Base-by-base conservation (phyloP, 2,797 vertebrate species). In the Parambassis ranga region DNA sequence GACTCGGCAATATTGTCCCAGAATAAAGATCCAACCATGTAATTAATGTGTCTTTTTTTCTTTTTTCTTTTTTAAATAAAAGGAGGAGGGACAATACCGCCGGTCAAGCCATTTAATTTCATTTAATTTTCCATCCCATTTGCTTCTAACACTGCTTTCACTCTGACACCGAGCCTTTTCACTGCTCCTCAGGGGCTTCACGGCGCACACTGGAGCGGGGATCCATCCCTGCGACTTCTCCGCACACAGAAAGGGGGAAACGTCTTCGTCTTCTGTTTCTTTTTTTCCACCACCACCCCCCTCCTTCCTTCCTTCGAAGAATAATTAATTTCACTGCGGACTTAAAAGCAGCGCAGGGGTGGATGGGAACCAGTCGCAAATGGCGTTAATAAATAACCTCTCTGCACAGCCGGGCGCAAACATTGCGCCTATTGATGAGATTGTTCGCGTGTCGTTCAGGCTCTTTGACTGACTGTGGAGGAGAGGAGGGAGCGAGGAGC, bases 121-220 rank as follows among this genome's bases (percentile, higher is more conserved):
- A 96, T 97, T 97, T 95, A 94, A 97, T 98, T 97, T 96, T 98
- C 95, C 95, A 95, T 97, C 95, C 95, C 95, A 98, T 98, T 98
- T 95, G 92, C 94, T 93, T 80, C 90, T 91, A 94, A 94, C 94
- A 90, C 92, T 93, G 92, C 92, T 91, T 93, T 94, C 93, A 88
- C 91, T 92, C 90, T 92, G 94, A 94, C 94, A 94, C 91, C 78
- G 89, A 91, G 91, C 76, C 92, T 94, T 85, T 95, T 95, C 91
- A 95, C 85, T 79, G 88, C 88, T 90, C 81, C 83, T 89, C 90
- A 0, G 90, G 90, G 94, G 92, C 92, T 92, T 90, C 93, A 92
- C 83, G 93, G 93, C 91, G 91, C 94, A 94, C 93, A 91, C 94
- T 91, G 93, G 91, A 64, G 92, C 50, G 13, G 89, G 90, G 92